Evolutionary conservation across 2,888 invertebrate species (phyloP).

Genomic region (Ametastegia equiseti): DNA sequence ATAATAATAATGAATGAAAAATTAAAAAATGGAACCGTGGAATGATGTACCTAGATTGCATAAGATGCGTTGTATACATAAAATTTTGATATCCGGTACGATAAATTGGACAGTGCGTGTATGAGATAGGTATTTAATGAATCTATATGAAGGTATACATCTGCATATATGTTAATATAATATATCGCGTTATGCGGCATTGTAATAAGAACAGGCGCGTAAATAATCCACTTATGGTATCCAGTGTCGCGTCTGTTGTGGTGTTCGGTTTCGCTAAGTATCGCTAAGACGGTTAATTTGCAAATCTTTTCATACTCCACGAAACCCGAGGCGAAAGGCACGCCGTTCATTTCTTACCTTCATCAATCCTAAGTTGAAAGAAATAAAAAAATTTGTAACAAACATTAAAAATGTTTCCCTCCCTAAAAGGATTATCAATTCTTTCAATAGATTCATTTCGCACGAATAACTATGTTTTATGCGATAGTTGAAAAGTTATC

Average conservation of each 20-base stretch:
- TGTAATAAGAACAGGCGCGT: conserved; percentile 57
- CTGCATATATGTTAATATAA: neutral
- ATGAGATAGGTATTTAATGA: neutral
- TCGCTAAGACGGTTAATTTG: conserved; percentile 67
- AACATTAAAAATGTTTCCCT: neutral
- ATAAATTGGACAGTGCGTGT: neutral
- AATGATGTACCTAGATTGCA: no score
- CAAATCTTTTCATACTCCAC: conserved; percentile 66
- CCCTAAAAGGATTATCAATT: neutral
- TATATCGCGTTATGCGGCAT: conserved; percentile 22
- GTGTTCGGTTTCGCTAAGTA: conserved; percentile 70
- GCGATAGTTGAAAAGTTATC: no score
- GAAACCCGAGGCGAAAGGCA: conserved; percentile 60
- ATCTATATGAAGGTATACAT: neutral
- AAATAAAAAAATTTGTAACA: neutral
- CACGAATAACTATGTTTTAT: no score
- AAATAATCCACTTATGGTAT: conserved; percentile 70
- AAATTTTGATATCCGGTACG: neutral
- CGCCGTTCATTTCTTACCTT: neutral
- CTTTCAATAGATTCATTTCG: no score
- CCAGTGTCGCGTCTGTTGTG: conserved; percentile 68
- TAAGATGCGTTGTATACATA: no score
- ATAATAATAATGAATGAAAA: neutral
- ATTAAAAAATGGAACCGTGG: no score
- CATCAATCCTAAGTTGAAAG: neutral